phyloP scores from a whole-genome alignment of 2,888 invertebrate genomes.

The Timema podura region DNA sequence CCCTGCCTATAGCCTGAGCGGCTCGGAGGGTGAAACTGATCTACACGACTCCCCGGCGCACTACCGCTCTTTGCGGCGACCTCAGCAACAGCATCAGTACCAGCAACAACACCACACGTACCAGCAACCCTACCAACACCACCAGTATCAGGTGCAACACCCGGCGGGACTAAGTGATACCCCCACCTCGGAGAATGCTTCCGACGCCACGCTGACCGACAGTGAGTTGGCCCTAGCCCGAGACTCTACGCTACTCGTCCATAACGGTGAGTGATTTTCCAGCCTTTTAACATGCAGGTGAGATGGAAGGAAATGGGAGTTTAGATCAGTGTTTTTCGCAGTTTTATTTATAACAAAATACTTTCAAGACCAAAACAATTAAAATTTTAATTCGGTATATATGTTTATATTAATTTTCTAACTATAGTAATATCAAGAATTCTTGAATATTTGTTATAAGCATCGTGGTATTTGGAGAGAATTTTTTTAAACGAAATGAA shows the following conservation, averaged over 20 bases:
- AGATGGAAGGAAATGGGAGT: no score
- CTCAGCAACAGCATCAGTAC: slow-evolving; percentile 29
- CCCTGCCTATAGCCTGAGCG: slow-evolving; percentile 74
- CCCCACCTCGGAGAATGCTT: slow-evolving; percentile 79
- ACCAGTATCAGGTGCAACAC: slow-evolving; percentile 43
- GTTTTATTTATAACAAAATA: no score
- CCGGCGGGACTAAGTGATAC: slow-evolving; percentile 67
- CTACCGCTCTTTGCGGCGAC: slow-evolving; percentile 43
- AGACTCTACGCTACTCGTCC: slow-evolving; percentile 75
- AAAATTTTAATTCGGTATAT: no score
- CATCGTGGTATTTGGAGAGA: no score
- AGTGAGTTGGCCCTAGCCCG: slow-evolving; percentile 77
- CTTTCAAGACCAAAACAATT: no score
- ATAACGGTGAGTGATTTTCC: slow-evolving; percentile 65
- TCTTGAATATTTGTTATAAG: no score
- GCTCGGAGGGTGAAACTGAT: slow-evolving; percentile 67
- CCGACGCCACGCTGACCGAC: slow-evolving; percentile 79
- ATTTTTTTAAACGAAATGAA: no score
- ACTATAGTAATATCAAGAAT: no score
- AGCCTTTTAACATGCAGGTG: not conserved
- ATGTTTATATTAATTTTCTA: no score
- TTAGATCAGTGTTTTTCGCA: no score
- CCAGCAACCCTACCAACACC: slow-evolving; percentile 37
- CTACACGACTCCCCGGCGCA: slow-evolving; percentile 42
- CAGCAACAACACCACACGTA: slow-evolving; percentile 24